Percentiles rank a stretch among this genome's conserved stretches.
Evolutionary conservation across 2,797 vertebrate species (phyloP).

Genomic region (Chelidonichthys spinosus): DNA sequence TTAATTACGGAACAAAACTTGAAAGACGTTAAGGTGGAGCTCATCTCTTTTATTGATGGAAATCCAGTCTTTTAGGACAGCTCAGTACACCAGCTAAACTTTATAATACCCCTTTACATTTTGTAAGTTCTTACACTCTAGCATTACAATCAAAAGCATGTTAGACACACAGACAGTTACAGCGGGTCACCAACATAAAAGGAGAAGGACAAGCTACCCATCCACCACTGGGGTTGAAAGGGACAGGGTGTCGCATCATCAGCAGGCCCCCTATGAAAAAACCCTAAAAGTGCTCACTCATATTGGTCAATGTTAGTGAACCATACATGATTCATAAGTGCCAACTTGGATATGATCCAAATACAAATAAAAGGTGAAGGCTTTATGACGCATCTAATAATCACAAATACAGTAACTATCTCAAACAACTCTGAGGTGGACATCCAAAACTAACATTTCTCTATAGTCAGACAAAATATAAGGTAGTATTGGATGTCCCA

Average conservation of each 20-base stretch:
- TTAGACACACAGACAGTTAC: constrained; percentile 57
- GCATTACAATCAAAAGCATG: constrained; percentile 77
- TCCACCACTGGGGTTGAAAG: constrained; percentile 24
- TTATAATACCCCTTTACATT: constrained; percentile 54
- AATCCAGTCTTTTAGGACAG: constrained; percentile 71
- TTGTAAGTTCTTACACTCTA: constrained; percentile 67
- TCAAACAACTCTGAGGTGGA: constrained; percentile 52
- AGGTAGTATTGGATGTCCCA: constrained; percentile 65
- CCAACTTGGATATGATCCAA: constrained; percentile 40
- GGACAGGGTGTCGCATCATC: constrained; percentile 9
- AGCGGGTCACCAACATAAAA: constrained; percentile 47
- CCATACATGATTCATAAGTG: constrained; percentile 42
- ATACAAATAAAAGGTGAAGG: constrained; percentile 52
- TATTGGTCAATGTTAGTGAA: constrained; percentile 44
- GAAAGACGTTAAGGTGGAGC: constrained; percentile 41
- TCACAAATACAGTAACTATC: constrained; percentile 69
- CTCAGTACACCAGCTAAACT: constrained; percentile 71
- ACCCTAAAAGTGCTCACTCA: constrained; percentile 60
- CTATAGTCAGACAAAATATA: constrained; percentile 77
- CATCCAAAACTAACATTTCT: constrained; percentile 75
- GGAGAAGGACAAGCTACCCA: constrained; percentile 28
- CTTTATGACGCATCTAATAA: constrained; percentile 54
- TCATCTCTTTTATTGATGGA: constrained; percentile 79
- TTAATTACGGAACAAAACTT: not conserved
- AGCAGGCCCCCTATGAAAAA: constrained; percentile 24